Evolutionary conservation across 2,888 invertebrate species (phyloP).

Genomic region (Watsonalla binaria): DNA sequence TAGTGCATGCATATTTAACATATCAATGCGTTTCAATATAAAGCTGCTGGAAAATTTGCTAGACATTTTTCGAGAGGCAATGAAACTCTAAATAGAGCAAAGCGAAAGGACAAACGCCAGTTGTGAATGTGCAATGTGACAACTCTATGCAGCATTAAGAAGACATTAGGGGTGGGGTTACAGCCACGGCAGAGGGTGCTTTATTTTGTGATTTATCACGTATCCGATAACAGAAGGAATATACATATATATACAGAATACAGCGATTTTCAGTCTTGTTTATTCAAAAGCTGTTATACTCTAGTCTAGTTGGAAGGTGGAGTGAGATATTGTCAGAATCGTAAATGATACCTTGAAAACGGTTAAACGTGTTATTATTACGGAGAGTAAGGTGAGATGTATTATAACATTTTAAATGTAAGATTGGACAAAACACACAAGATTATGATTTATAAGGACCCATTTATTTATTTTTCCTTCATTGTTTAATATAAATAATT

Average conservation of each 20-base stretch:
- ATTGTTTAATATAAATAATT: too few species aligned
- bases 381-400: too few species aligned
- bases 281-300: too few species aligned
- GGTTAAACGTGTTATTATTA: too few species aligned
- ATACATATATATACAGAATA: slow-evolving; percentile 11
- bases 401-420: too few species aligned
- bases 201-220: slow-evolving; percentile 68
- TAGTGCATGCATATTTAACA: slow-evolving; percentile 23
- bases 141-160: slow-evolving; percentile 73
- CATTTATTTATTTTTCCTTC: too few species aligned
- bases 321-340: too few species aligned
- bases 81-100: slow-evolving; percentile 28
- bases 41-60: slow-evolving; percentile 16
- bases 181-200: slow-evolving; percentile 51
- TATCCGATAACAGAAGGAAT: slow-evolving; percentile 44
- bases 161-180: slow-evolving; percentile 65
- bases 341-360: too few species aligned
- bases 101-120: slow-evolving; percentile 46
- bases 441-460: too few species aligned
- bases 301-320: too few species aligned
- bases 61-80: slow-evolving; percentile 30
- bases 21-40: slow-evolving; percentile 26
- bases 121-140: slow-evolving; percentile 67
- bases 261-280: too few species aligned
- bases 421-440: too few species aligned